phyloP scores from a whole-genome alignment of 2,888 invertebrate genomes.

The Lapara coniferarum region DNA sequence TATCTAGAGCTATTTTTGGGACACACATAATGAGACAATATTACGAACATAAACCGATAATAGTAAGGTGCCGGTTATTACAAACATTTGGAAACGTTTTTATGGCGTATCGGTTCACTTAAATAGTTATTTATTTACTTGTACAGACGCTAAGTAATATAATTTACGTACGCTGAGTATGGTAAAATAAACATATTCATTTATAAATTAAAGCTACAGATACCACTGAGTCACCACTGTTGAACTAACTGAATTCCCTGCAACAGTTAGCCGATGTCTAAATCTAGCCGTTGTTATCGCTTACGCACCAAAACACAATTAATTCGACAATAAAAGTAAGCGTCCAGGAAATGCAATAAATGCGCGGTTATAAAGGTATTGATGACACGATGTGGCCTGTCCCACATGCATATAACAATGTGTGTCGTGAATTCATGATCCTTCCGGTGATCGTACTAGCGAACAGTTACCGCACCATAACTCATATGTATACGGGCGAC shows the following conservation, averaged over 20 bases:
- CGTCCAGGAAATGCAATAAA: slow-evolving; percentile 54
- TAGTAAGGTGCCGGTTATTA: no score
- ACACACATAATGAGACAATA: no score
- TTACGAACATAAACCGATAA: no score
- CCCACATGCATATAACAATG: slow-evolving; percentile 59
- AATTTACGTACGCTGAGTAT: no score
- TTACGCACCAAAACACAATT: background rate
- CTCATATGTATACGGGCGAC: slow-evolving; percentile 39
- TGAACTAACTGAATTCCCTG: slow-evolving; percentile 10
- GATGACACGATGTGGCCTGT: slow-evolving; percentile 48
- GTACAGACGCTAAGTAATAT: no score
- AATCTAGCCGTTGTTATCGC: background rate
- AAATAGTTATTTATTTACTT: no score
- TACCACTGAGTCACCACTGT: background rate
- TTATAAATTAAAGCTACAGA: background rate
- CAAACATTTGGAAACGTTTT: no score
- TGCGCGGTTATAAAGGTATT: slow-evolving; percentile 55
- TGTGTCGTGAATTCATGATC: slow-evolving; percentile 63
- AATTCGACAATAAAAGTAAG: slow-evolving; percentile 54
- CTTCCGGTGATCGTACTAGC: slow-evolving; percentile 62
- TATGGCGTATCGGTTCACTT: no score
- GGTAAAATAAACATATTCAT: no score
- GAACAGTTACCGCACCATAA: slow-evolving; percentile 57
- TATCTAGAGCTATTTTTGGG: no score
- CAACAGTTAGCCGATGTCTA: slow-evolving; percentile 5